Base-by-base conservation (phyloP, 2,113 vertebrate species). In the Takifugu bimaculatus region DNA sequence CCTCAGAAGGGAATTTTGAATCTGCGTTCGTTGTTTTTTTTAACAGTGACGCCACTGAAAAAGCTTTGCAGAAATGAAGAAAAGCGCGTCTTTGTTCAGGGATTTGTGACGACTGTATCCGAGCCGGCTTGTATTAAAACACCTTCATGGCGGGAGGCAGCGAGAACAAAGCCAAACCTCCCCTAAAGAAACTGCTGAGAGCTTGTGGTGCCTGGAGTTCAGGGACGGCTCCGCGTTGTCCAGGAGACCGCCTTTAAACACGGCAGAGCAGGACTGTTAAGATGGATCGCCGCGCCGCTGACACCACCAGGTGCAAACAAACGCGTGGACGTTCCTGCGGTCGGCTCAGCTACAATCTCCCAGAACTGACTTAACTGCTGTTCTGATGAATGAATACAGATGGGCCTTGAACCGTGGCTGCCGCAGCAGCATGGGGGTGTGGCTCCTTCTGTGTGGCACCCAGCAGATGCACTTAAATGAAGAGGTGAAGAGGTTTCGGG, bases 401-500 rank as follows among this genome's bases (percentile, higher is more conserved):
- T 39, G 7, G 11, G 35, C 35, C 35, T 39, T 39, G 35, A 39
- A 39, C 35, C 11, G 35, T 11, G 2, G 35, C 35, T 39, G 35
- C 35, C 35, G 11, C 35, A 4, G 1, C 35, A 11, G 35, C 35
- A 11, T 11, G 35, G 35, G 29, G 6, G 4, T 32, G 29, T 6
- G 29, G 29, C 29, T 32, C 29, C 29, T 4, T 32, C 6, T 32
- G 29, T 32, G 29, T 35, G 32, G 32, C 6, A 35, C 32, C 32
- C 5, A 35, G 32, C 32, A 35, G 32, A 13, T 14, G 43, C 13
- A 45, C 43, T 45, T 14, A 10, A 43, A 13, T 26, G 6, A 26
- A 29, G 32, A 26, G 10, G 65, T 68, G 26, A 58, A 60, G 68
- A 25, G 13, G 15, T 48, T 50, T n/a, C 48, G 39, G 60, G 39